phyloP scores from a whole-genome alignment of 2,797 vertebrate species.

The Bryconaethiops microstoma region DNA sequence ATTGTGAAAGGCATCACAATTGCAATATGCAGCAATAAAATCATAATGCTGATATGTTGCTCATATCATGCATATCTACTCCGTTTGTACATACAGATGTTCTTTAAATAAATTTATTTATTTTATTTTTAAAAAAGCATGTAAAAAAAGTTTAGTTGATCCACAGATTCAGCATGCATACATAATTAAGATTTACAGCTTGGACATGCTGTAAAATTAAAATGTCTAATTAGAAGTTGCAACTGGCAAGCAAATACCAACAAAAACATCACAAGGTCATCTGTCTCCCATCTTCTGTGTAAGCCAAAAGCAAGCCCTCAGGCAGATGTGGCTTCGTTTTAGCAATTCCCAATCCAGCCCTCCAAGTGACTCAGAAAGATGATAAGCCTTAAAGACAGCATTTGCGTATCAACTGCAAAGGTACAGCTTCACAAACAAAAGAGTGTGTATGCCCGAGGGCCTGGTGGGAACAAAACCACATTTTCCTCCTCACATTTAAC shows the following conservation, averaged over 20 bases:
- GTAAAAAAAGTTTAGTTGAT: neutral
- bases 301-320: neutral
- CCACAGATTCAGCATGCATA: neutral
- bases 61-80: too few species aligned
- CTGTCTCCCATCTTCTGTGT: neutral
- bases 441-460: constrained; percentile 32
- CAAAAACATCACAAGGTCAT: neutral
- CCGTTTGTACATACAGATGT: too few species aligned
- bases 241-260: neutral
- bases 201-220: neutral
- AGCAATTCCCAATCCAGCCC: neutral
- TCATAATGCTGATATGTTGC: too few species aligned
- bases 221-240: neutral
- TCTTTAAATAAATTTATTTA: too few species aligned
- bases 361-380: neutral
- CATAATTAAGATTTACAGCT: neutral
- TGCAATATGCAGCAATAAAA: too few species aligned
- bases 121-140: too few species aligned
- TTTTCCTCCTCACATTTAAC: constrained; percentile 54
- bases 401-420: constrained; percentile 25
- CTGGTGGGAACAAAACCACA: constrained; percentile 50
- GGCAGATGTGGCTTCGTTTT: neutral
- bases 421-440: constrained; percentile 1
- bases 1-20: too few species aligned
- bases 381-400: constrained; percentile 33